phyloP scores from a whole-genome alignment of 1,140 invertebrate species.

The Brachionus angularis region DNA sequence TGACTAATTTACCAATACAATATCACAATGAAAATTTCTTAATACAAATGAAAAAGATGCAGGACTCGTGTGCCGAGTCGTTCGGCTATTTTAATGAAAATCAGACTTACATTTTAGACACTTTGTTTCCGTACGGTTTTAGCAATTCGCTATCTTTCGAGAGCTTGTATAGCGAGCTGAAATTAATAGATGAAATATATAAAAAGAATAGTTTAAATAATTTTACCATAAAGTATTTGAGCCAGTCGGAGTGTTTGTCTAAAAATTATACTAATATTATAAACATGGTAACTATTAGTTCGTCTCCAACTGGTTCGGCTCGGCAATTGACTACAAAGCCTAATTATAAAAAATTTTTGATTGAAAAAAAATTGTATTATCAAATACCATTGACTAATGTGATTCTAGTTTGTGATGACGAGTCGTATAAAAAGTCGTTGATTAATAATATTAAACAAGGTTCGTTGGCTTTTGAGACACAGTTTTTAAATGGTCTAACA shows the following conservation, averaged over 20 bases:
- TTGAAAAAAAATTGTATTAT: constrained; percentile 25
- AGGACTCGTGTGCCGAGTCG: constrained; percentile 23
- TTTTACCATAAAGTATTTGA: constrained; percentile 22
- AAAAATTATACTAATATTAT: constrained; percentile 30
- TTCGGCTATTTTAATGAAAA: background rate
- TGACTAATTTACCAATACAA: constrained; percentile 19
- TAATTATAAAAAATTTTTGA: no score
- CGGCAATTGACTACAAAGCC: background rate
- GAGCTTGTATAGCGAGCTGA: background rate
- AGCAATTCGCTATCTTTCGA: background rate
- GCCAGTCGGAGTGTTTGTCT: constrained; percentile 4
- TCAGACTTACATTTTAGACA: background rate
- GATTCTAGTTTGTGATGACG: constrained; percentile 15
- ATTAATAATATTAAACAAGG: background rate
- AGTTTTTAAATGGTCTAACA: background rate
- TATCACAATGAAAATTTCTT: constrained; percentile 21
- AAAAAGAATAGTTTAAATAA: constrained; percentile 13
- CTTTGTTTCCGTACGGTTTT: background rate
- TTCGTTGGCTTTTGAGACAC: background rate
- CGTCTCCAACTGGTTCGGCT: background rate
- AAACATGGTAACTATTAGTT: constrained; percentile 21
- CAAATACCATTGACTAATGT: constrained; percentile 16
- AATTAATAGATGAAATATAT: constrained; percentile 10
- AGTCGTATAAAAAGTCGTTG: constrained; percentile 29
- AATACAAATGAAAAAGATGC: constrained; percentile 26